Percentiles rank a stretch among this genome's conserved stretches.
These are phyloP conservation scores for Hoplodrina ambigua DNA, from an alignment of 2,888 invertebrate species.

Conservation along the genomic window DNA sequence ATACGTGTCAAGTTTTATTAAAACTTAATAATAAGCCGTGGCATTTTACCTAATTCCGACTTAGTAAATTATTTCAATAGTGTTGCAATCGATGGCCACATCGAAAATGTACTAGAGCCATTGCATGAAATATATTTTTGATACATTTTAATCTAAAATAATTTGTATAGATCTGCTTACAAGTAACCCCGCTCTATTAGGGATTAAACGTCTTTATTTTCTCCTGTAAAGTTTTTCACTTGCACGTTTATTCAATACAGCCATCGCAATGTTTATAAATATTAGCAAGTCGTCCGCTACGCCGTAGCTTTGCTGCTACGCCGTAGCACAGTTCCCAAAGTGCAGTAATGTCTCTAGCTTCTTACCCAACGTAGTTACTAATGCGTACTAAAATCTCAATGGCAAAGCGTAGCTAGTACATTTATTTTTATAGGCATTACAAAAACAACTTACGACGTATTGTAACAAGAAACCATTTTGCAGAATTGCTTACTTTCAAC, in stretches of 20 bases:
- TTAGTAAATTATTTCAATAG: neutral
- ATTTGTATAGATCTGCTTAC: too few species aligned
- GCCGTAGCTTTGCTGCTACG: neutral
- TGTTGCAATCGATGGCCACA: too few species aligned
- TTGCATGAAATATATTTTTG: too few species aligned
- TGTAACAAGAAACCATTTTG: constrained; percentile 26
- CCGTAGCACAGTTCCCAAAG: neutral
- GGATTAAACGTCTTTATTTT: too few species aligned
- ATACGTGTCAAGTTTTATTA: neutral
- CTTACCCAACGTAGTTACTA: neutral
- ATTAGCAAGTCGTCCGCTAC: neutral
- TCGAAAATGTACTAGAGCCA: too few species aligned
- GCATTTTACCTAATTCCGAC: too few species aligned
- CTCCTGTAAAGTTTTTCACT: too few species aligned
- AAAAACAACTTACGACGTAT: constrained; percentile 3
- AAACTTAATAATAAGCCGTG: neutral
- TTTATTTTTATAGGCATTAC: neutral
- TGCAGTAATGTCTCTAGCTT: neutral
- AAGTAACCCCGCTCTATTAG: too few species aligned
- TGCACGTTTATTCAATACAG: too few species aligned
- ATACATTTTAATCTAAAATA: too few species aligned
- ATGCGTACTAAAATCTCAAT: neutral
- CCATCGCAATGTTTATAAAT: neutral
- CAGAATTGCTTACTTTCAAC: constrained; percentile 24
- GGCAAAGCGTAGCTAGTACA: neutral